Conservation (phyloP, 2,113 vertebrate species). For the Haemorhous mexicanus region DNA sequence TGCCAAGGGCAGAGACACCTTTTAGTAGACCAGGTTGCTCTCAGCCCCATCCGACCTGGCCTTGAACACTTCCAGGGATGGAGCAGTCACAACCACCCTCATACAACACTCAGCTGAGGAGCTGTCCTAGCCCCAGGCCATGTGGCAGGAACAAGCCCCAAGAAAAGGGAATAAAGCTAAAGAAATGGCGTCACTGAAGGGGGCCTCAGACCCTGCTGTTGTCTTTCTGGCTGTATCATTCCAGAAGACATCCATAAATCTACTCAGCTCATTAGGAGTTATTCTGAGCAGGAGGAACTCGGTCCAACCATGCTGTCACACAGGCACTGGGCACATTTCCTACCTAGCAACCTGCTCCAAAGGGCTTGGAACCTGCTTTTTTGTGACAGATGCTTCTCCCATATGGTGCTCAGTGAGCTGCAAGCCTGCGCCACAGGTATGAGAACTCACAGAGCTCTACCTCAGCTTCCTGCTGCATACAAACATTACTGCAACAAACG, state of each 20-base stretch:
- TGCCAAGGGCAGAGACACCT: not conserved
- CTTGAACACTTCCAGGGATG: not conserved
- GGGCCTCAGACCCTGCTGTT: not conserved
- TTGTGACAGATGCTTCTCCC: slow-evolving; percentile 3
- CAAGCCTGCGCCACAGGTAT: not conserved
- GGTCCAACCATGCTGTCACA: not conserved
- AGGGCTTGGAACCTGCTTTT: not conserved
- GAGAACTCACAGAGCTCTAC: not conserved
- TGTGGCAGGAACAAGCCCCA: not conserved
- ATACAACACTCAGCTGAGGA: not conserved
- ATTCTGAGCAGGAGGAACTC: not conserved
- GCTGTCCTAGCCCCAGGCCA: not conserved
- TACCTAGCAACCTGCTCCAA: slow-evolving; percentile 12
- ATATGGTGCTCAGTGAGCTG: not conserved
- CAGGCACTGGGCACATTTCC: not conserved
- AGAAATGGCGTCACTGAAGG: rapidly evolving
- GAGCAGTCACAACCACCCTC: not conserved
- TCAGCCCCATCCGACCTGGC: not conserved
- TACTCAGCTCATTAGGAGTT: not conserved
- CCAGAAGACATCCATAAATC: not conserved
- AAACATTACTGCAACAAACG: not conserved
- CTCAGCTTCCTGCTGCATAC: not conserved
- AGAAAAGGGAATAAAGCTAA: not conserved
- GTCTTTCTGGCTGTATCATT: not conserved
- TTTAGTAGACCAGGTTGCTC: not conserved